These are phyloP conservation scores for Oenanthe oenanthe DNA, from an alignment of 2,113 vertebrate species.

Conservation along the genomic window DNA sequence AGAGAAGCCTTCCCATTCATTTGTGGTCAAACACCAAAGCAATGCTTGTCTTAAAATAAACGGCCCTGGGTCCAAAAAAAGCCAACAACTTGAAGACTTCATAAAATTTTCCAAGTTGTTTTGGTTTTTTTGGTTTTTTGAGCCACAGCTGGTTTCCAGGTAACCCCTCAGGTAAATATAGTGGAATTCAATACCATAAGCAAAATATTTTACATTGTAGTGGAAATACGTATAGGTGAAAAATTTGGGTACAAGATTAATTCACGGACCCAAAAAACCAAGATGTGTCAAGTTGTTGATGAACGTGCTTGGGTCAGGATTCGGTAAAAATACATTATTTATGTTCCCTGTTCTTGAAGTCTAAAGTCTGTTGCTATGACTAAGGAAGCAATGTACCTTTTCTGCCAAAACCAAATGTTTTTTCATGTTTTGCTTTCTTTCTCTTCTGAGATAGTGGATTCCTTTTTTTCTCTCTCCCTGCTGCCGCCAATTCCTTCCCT, in stretches of 20 bases:
- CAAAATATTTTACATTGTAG: not conserved
- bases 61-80: not conserved
- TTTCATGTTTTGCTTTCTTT: not conserved
- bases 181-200: not conserved
- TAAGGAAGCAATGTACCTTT: not conserved
- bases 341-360: not conserved
- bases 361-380: not conserved
- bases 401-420: not conserved
- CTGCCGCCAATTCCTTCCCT: not conserved
- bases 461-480: not conserved
- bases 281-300: not conserved
- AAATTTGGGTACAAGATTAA: not conserved
- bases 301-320: not conserved
- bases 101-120: not conserved
- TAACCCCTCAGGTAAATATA: not conserved
- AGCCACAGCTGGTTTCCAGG: not conserved
- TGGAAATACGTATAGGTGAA: not conserved
- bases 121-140: not conserved
- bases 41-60: not conserved
- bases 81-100: not conserved
- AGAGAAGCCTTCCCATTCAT: not conserved
- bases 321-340: not conserved
- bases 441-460: not conserved
- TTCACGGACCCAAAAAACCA: rapidly evolving
- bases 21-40: not conserved